Base-by-base conservation (phyloP, 2,888 invertebrate species). In the Tetheella fluctuosa region DNA sequence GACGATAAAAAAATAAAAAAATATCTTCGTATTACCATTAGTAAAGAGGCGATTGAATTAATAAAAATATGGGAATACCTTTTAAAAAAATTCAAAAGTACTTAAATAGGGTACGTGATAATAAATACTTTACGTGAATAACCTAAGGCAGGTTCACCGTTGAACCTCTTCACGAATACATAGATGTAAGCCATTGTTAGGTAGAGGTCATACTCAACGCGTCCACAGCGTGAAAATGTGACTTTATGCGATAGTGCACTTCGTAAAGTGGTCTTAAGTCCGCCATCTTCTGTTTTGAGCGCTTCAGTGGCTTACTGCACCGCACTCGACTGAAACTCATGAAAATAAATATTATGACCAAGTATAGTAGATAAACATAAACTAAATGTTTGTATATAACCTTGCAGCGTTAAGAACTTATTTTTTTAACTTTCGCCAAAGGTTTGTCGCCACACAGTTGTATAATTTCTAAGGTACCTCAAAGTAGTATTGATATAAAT, bases 241-340 rank as follows among this genome's bases (percentile, higher is more conserved):
- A 79, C 74, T 85, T 83, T 82, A 86, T 82, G 81, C 77, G 71
- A 63, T 70, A 81, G 78, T 84, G 86, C 86, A 86, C 85, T 86
- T 81, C 73, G 79, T 82, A 84, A 84, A 86, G 81, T 83, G 81
- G 80, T 77, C 77, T 85, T 83, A 83, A 76, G 71, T 64, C 77
- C 71, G 71, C 76, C 81, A 74, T 80, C 81, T 79, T 79, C 71
- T 78, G 79, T 79, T 75, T 71, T 77, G 70, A 74, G 76, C 70
- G 76, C 73, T 74, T 76, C 73, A 75, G 74, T 76, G 70, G 76
- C 79, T 79, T 77, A 80, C 76, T 76, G 68, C 73, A 74, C 70
- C 68, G 75, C 71, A 67, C 67, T 69, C 64, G 65, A 70, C 75
- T 72, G 76, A 64, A 65, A 71, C 64, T 70, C 61, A 59, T 64